These are phyloP conservation scores for Poeciliopsis paucimaculata DNA, from an alignment of 2,797 vertebrate genomes.

Conservation along the genomic window DNA sequence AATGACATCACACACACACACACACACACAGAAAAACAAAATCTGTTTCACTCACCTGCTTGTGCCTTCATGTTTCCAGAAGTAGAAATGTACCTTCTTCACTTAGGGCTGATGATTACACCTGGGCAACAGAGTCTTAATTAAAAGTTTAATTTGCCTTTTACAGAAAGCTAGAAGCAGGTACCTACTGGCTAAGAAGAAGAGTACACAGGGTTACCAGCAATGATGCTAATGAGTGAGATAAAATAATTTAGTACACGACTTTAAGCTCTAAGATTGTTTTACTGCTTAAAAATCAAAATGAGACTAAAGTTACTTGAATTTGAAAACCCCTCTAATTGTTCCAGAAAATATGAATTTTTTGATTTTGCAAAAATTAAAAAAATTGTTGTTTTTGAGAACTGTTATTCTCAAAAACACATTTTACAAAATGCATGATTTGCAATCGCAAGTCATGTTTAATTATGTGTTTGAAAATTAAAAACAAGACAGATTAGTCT, in stretches of 20 bases:
- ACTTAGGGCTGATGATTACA: not conserved
- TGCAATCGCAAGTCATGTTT: conserved; percentile 9
- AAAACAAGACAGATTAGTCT: not conserved
- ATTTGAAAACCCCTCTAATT: not conserved
- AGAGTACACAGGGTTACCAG: too few relatives aligned
- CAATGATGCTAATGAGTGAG: too few relatives aligned
- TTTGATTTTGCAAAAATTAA: not conserved
- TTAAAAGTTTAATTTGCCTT: not conserved
- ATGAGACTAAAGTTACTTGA: not conserved
- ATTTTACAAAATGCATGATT: not conserved
- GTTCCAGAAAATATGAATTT: not conserved
- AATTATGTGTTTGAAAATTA: not conserved
- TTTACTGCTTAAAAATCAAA: not conserved
- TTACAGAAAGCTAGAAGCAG: not conserved
- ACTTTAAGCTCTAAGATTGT: not conserved
- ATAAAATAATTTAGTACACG: not conserved
- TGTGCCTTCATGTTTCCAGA: not conserved
- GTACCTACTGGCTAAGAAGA: not conserved
- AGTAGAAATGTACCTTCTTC: not conserved
- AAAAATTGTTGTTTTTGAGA: too few relatives aligned
- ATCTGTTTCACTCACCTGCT: not conserved
- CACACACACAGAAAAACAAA: not conserved
- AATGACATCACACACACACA: not conserved
- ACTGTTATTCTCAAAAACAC: not conserved
- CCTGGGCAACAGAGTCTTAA: not conserved